A percentile compares a stretch with the other conserved stretches of the same genome.
Conservation (phyloP, 2,113 vertebrate species). For the Erythrocercus mccallii region DNA sequence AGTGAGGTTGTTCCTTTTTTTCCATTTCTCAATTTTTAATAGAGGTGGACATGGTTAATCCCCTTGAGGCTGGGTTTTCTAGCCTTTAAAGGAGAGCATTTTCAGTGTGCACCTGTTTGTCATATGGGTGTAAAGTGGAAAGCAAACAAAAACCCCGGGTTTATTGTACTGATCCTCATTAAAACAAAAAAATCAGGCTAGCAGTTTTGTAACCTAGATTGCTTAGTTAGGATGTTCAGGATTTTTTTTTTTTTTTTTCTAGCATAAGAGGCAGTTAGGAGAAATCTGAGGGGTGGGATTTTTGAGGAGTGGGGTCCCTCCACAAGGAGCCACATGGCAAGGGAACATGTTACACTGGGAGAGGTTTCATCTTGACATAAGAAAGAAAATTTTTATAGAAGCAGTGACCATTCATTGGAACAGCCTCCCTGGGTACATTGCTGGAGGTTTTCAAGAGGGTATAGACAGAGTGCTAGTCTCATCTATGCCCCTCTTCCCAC, state of each 20-base stretch:
- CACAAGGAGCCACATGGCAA: neutral
- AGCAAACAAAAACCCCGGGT: rapidly evolving
- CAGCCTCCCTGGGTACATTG: neutral
- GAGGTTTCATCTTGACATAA: neutral
- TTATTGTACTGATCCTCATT: neutral
- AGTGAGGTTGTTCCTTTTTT: rapidly evolving
- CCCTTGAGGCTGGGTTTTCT: neutral
- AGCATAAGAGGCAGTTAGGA: neutral
- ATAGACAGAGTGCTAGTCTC: neutral
- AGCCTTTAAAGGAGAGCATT: neutral
- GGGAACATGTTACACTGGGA: neutral
- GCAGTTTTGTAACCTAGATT: neutral
- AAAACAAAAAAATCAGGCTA: neutral
- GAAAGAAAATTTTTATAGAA: neutral
- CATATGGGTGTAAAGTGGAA: neutral
- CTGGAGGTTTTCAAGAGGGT: neutral
- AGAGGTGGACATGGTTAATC: neutral
- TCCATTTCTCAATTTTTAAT: neutral
- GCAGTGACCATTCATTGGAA: rapidly evolving
- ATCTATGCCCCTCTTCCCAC: neutral
- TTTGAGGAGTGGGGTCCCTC: neutral
- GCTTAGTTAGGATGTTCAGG: neutral
- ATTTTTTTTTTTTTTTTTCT: neutral
- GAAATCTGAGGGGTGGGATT: neutral
- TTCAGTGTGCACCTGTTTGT: neutral